A percentile compares a stretch with the other conserved stretches of the same genome.
Conservation (phyloP, 2,797 vertebrate species). For the Dendrocincla tyrannina region DNA sequence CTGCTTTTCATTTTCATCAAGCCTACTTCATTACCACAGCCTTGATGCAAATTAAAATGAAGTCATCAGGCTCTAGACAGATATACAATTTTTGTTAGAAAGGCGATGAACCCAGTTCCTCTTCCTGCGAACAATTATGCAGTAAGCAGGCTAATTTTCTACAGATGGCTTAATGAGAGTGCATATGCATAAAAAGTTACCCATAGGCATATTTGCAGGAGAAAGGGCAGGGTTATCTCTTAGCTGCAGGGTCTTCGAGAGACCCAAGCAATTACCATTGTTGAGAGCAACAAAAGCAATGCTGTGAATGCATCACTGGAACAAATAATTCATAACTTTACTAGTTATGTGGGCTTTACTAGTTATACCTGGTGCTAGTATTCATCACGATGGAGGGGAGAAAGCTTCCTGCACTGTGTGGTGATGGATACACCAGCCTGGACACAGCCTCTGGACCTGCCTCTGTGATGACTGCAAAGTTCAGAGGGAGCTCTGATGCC, state of each 20-base stretch:
- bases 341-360: not conserved
- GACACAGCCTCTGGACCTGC: not conserved
- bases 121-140: constrained; percentile 47
- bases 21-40: not conserved
- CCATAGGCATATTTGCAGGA: constrained; percentile 8
- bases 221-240: constrained; percentile 16
- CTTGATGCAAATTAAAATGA: constrained; percentile 43
- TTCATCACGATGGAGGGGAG: not conserved
- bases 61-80: constrained; percentile 39
- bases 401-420: not conserved
- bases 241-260: constrained; percentile 30
- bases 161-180: constrained; percentile 51
- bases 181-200: constrained; percentile 12
- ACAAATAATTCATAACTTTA: not conserved
- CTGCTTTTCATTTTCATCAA: constrained; percentile 47
- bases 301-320: not conserved
- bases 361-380: not conserved
- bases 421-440: not conserved
- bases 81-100: constrained; percentile 29
- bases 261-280: not conserved
- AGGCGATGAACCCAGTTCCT: not conserved
- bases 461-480: not conserved
- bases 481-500: not conserved
- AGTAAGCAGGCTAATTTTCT: constrained; percentile 46
- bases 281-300: not conserved